Conservation (phyloP, 2,797 vertebrate species). For the Craterocephalus amniculus region DNA sequence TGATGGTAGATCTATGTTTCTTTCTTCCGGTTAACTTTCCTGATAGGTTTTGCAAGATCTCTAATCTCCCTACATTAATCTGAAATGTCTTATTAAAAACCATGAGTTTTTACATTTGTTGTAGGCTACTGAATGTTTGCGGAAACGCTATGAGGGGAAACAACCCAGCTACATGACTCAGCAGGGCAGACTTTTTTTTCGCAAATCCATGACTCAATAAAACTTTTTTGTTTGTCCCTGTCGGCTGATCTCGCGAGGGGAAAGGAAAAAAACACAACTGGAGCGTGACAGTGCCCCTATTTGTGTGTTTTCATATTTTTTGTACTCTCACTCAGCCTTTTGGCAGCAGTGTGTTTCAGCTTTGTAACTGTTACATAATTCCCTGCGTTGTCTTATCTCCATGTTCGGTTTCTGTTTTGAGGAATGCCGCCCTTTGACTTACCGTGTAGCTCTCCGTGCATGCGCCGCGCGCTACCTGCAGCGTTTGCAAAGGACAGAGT, state of each 20-base stretch:
- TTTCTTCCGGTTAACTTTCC: not conserved
- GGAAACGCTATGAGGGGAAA: not conserved
- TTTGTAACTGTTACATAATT: conserved; percentile 25
- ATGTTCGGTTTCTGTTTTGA: conserved; percentile 52
- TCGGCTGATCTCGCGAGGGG: not conserved
- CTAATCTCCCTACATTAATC: not conserved
- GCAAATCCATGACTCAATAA: not conserved
- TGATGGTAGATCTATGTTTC: not conserved
- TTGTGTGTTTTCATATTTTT: not conserved
- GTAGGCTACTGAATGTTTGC: not conserved
- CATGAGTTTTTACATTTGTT: not conserved
- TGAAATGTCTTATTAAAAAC: not conserved
- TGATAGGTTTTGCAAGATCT: not conserved
- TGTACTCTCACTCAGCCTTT: not conserved
- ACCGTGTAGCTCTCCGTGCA: conserved; percentile 19
- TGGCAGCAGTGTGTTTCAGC: conserved; percentile 1
- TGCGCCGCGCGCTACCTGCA: conserved; percentile 37
- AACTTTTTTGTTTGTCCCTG: not conserved
- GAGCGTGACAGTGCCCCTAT: not conserved
- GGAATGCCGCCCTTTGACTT: conserved; percentile 44
- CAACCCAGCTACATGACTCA: not conserved
- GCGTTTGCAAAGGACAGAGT: conserved; percentile 35
- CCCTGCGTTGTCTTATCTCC: too few species aligned
- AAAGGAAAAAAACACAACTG: not conserved
- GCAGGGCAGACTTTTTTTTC: not conserved